Conservation (phyloP, 2,888 invertebrate species). For the Rotaria magnacalcarata region DNA sequence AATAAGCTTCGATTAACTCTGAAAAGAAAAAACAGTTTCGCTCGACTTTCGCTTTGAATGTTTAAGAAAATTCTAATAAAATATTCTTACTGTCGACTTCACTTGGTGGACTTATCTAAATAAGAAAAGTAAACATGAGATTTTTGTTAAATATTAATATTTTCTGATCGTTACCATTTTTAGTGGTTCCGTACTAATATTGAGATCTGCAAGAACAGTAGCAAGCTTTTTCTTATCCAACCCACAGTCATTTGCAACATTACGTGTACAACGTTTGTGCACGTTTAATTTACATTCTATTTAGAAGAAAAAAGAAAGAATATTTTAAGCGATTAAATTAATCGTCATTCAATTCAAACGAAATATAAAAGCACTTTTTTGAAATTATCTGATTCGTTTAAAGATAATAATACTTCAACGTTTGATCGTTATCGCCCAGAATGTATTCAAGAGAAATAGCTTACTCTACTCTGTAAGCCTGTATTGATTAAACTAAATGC, state of each 20-base stretch:
- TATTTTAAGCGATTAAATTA: not conserved
- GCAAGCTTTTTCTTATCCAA: constrained; percentile 95
- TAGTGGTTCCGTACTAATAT: constrained; percentile 29
- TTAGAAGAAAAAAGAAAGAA: constrained; percentile 41
- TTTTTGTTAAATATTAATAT: not conserved
- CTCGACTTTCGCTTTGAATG: too few species aligned
- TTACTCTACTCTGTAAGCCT: too few species aligned
- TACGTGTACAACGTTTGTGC: constrained; percentile 95
- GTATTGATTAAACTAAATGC: too few species aligned
- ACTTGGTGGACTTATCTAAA: not conserved
- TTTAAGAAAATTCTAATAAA: too few species aligned
- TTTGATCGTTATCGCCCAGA: too few species aligned
- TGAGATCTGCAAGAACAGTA: constrained; percentile 67
- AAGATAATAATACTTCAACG: too few species aligned
- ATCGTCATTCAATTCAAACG: too few species aligned
- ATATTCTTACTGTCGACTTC: not conserved
- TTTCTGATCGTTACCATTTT: not conserved
- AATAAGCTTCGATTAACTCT: too few species aligned
- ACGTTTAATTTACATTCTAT: constrained; percentile 90
- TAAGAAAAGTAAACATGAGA: not conserved
- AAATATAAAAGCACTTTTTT: too few species aligned
- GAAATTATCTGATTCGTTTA: too few species aligned
- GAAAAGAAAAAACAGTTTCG: too few species aligned
- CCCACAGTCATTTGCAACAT: constrained; percentile 98
- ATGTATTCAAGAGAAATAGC: too few species aligned